Evolutionary conservation across 2,113 vertebrate species (phyloP), one percentile per base, ranked within the genome.

Genomic region (Colossoma macropomum): DNA sequence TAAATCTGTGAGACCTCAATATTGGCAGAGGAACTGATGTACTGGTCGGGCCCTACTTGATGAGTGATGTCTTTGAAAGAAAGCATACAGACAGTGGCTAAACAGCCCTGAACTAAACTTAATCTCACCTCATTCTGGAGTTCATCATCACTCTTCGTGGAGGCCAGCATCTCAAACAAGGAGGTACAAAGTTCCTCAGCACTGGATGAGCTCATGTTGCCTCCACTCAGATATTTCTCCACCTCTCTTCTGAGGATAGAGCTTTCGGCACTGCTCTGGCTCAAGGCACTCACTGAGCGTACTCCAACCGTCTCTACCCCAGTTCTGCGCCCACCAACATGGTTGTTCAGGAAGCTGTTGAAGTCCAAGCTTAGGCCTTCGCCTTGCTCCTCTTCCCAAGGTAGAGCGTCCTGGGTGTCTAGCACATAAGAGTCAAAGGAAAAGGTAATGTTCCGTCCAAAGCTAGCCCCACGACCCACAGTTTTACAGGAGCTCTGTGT

Each of bases 101-200:
- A 45, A 60, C 13, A 30, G 11, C 19, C n/a, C n/a, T n/a, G n/a
- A n/a, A n/a, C n/a, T n/a, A n/a, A n/a, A 74, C 2, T 13, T 13
- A 16, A 45, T 84, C 89, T 79, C 92, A 97, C 97, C 97, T 99
- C 98, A 89, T 99, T 97, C 89, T 99, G 98, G 89, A 99, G 96
- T 88, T 98, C 97, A 85, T 99, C 97, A 1, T 95, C 95, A 75
- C 94, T 99, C 94, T 92, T 96, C 81, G 90, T 88, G 82, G 97
- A 99, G 63, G 96, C 94, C 92, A 99, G 94, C 96, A 98, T 99
- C 89, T 99, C 96, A 59, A 98, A 98, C 84, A 99, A 93, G 84
- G 97, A 98, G 85, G 94, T 95, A 93, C 96, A 98, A 81, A 99
- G 95, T 88, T 99, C 97, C 90, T 98, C 96, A 25, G 93, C 90